Percentiles rank a stretch among this genome's conserved stretches.
These are phyloP conservation scores for Aquatica leii DNA, from an alignment of 2,888 invertebrate genomes.

Conservation along the genomic window DNA sequence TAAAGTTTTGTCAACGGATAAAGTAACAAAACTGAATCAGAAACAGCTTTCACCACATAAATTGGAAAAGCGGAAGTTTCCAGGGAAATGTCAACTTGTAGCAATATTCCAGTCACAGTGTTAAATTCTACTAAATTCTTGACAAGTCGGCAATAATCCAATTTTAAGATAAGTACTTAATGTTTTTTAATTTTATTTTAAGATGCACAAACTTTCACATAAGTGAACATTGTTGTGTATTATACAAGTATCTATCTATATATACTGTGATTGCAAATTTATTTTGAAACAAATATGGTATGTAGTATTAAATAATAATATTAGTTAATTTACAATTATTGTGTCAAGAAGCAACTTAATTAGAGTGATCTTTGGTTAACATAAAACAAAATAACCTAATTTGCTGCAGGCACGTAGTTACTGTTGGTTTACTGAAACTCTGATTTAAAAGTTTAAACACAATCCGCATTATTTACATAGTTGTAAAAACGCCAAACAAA, in stretches of 20 bases:
- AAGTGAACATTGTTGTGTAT: no score
- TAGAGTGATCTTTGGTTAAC: neutral
- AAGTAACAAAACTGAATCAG: slow-evolving; percentile 9
- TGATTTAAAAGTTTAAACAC: no score
- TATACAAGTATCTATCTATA: no score
- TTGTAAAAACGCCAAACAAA: no score
- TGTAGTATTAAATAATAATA: no score
- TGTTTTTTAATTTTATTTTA: neutral
- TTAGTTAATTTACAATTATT: neutral
- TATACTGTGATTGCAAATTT: no score
- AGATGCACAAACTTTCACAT: no score
- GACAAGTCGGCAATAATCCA: no score
- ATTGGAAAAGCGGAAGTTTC: slow-evolving; percentile 9
- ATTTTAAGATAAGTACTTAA: neutral
- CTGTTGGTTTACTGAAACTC: no score
- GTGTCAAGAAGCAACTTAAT: neutral
- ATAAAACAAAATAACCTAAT: slow-evolving; percentile 1
- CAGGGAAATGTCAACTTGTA: slow-evolving; percentile 7
- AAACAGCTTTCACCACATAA: slow-evolving; percentile 9
- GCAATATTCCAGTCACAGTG: slow-evolving; percentile 5
- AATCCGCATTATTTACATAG: no score
- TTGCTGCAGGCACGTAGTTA: no score
- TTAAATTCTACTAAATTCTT: neutral
- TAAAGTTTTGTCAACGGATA: slow-evolving; percentile 8
- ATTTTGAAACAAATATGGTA: no score